A percentile compares a stretch with the other conserved stretches of the same genome.
phyloP scores from a whole-genome alignment of 1,140 invertebrate genomes.

The Aphis craccivora region DNA sequence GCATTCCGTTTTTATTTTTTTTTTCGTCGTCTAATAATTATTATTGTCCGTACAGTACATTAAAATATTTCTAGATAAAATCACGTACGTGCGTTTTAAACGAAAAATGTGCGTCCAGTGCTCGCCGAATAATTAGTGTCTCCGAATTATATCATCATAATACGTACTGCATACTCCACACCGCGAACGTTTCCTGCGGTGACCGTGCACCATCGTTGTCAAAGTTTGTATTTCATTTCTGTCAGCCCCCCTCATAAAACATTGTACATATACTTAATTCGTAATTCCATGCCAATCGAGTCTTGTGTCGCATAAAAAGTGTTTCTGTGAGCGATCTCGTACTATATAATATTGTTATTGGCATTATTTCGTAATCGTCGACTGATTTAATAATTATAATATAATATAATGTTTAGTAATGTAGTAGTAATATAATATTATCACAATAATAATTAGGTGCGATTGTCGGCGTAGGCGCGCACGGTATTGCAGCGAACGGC shows the following conservation, averaged over 20 bases:
- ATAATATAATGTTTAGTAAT: no score
- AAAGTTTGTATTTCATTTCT: constrained; percentile 40
- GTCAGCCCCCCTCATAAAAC: background rate
- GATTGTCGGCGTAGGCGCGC: no score
- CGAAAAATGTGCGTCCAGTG: constrained; percentile 45
- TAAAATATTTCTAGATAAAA: background rate
- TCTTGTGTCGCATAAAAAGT: background rate
- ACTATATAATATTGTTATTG: background rate
- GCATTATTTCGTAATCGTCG: background rate
- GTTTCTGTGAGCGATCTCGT: background rate
- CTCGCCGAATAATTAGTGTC: background rate
- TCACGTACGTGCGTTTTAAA: background rate
- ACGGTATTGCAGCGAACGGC: background rate
- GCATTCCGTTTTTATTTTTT: background rate
- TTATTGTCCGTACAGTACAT: background rate
- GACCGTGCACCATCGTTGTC: background rate
- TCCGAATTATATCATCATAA: background rate
- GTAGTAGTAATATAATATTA: no score
- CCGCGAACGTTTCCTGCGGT: background rate
- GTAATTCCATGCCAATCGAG: background rate
- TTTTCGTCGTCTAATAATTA: background rate
- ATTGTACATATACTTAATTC: background rate
- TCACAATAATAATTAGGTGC: no score
- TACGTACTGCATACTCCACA: background rate
- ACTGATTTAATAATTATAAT: no score